phyloP scores from a whole-genome alignment of 2,113 vertebrate species.

The Mugil cephalus region DNA sequence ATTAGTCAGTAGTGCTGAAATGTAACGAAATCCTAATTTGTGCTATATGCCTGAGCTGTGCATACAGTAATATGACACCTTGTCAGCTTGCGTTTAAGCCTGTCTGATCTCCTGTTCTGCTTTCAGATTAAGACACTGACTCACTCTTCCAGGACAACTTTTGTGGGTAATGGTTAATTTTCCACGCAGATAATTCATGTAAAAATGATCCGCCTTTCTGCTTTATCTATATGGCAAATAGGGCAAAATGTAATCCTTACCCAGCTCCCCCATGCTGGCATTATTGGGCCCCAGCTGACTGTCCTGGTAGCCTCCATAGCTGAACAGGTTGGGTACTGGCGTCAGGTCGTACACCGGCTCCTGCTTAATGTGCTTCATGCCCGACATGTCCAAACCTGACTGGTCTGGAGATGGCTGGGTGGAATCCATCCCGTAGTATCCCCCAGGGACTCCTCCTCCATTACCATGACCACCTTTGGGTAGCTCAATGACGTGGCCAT shows the following conservation, averaged over 20 bases:
- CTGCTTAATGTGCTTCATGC: conserved; percentile 99
- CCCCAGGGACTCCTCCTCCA: conserved; percentile 72
- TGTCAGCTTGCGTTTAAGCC: conserved; percentile 62
- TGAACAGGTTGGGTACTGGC: conserved; percentile 97
- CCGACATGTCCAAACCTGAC: conserved; percentile 98
- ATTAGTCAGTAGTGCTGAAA: conserved; percentile 31
- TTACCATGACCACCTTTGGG: conserved; percentile 88
- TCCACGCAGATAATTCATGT: conserved; percentile 16
- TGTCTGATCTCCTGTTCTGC: conserved; percentile 62
- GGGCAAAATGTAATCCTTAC: conserved; percentile 76
- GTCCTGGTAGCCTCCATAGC: conserved; percentile 95
- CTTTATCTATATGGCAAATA: neutral
- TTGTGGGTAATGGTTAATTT: conserved; percentile 34
- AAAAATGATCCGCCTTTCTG: conserved; percentile 1
- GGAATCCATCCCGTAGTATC: conserved; percentile 95
- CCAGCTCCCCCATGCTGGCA: conserved; percentile 94
- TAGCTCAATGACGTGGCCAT: conserved; percentile 93
- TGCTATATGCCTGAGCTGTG: conserved; percentile 20
- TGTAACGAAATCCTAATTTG: conserved; percentile 23
- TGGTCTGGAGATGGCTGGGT: conserved; percentile 98
- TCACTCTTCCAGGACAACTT: conserved; percentile 46
- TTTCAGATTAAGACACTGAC: conserved; percentile 61
- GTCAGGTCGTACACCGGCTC: conserved; percentile 99
- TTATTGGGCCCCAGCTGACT: conserved; percentile 91
- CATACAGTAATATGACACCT: conserved; percentile 45